Base-by-base conservation (phyloP, 1,140 invertebrate genomes). In the Mamestra configurata region DNA sequence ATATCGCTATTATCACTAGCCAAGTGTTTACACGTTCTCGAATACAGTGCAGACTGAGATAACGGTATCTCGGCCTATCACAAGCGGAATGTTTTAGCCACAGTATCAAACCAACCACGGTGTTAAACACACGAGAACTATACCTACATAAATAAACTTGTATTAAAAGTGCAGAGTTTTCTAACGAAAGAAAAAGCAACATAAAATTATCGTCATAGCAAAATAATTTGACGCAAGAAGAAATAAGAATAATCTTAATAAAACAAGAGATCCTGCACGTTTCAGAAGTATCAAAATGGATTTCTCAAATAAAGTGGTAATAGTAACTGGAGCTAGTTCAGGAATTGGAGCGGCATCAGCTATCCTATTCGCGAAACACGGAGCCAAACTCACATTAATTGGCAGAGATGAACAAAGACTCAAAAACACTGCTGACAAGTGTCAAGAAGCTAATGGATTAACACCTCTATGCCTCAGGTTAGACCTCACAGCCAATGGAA, bases 401-500 rank as follows among this genome's bases (percentile, higher is more conserved):
- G 98, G 97, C 20, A 95, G 97, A 59, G 97, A 98, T 90, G 85
- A 94, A 57, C 91, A 96, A n/a, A 97, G 97, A 88, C 91, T 98
- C 10, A 84, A 96, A 64, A 94, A 95, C 80, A 93, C 96, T n/a
- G 95, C 95, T 0, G 86, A 95, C 8, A 89, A 96, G 79, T 98
- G 97, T 86, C 86, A 93, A 76, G 87, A 89, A 35, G 87, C 88
- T 0, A 95, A 95, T 80, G 95, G 96, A 3, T 85, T 95, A 55
- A 78, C 93, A 79, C 95, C 96, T 0, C 66, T 91, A 10, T 87
- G 94, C 57, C 81, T 96, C 5, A 77, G 96, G 20, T 87, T 95
- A 31, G 97, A 96, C 4, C 96, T 97, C 79, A 82, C 97, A 5
- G 96, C 95, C 0, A 95, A 96, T 49, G 97, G 97, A 87, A 90